Evolutionary conservation across 2,888 invertebrate genomes (phyloP).

Genomic region (Labia minor): DNA sequence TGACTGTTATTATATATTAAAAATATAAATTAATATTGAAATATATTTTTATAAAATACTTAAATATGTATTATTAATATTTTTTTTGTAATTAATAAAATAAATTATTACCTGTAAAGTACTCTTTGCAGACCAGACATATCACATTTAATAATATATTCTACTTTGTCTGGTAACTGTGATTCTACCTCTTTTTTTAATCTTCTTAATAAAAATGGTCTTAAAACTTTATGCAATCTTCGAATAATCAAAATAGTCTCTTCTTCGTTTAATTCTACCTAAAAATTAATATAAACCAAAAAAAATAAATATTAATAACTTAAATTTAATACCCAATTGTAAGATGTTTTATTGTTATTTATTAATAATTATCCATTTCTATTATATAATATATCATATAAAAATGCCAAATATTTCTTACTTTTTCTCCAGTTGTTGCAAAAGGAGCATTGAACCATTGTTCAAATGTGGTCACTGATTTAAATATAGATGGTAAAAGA

Average conservation of each 20-base stretch:
- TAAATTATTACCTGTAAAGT: constrained; percentile 35
- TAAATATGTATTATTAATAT: not conserved
- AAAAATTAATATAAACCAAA: constrained; percentile 15
- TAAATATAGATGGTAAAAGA: constrained; percentile 52
- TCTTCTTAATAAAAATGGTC: constrained; percentile 50
- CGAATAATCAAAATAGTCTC: constrained; percentile 54
- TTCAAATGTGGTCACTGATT: constrained; percentile 50
- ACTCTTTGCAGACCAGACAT: constrained; percentile 50
- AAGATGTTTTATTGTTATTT: too few relatives aligned
- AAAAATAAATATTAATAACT: not conserved
- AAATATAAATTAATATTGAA: not conserved
- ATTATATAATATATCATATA: too few relatives aligned
- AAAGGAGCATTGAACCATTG: constrained; percentile 61
- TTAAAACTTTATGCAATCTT: constrained; percentile 53
- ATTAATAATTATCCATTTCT: too few relatives aligned
- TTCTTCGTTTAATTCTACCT: constrained; percentile 53
- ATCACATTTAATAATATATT: constrained; percentile 54
- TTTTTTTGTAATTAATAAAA: not conserved
- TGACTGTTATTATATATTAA: constrained; percentile 34
- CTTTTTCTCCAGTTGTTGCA: constrained; percentile 51
- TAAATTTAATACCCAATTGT: too few relatives aligned
- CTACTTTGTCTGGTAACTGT: constrained; percentile 51
- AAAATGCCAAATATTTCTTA: constrained; percentile 28
- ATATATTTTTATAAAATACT: not conserved
- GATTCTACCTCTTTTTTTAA: constrained; percentile 55